Base-by-base conservation (phyloP, 1,140 invertebrate species). In the Scaptomyza graminum region DNA sequence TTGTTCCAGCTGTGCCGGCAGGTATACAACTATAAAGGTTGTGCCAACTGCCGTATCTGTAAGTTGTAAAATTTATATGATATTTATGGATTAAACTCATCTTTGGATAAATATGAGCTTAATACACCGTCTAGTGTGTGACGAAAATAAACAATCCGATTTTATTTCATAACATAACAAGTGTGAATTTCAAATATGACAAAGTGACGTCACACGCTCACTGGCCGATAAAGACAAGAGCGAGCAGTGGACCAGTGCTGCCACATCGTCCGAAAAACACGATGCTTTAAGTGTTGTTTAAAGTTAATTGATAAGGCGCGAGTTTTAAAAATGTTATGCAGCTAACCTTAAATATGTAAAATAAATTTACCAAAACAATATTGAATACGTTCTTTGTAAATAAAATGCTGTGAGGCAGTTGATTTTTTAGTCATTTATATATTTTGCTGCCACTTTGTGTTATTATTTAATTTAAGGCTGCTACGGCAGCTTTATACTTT, bases 391-490 rank as follows among this genome's bases (percentile, higher is more conserved):
- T 22, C 1, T 22, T 22, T 31, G 28, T 31, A 31, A 7, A 31
- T 31, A 31, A 6, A 6, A 31, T 12, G 4, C 37, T 3, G 3
- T 11, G 16, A 28, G 43, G 16, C 39, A 9, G 22, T 41, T 59
- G 5, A 12, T 13, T 34, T 25, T 47, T 7, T 15, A 15, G 5
- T 16, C 15, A 11, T n/a, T n/a, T 15, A 61, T 39, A 25, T 13
- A 37, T 62, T 41, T 8, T 15, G 15, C 13, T 11, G n/a, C 11
- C 6, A 28, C 0, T 54, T 54, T 59, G 12, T 70, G 59, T 63
- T 64, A 70, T 64, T 74, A 64, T 64, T 74, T 51, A 63, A 74
- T 74, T 65, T 74, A 16, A 5, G 18, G 15, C 25, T 12, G 25
- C 60, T 12, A n/a, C 18, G 18, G 16, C 13, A 13, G 18, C 11